Conservation (phyloP, 23 tunicate species). For the Corella eumyota region DNA sequence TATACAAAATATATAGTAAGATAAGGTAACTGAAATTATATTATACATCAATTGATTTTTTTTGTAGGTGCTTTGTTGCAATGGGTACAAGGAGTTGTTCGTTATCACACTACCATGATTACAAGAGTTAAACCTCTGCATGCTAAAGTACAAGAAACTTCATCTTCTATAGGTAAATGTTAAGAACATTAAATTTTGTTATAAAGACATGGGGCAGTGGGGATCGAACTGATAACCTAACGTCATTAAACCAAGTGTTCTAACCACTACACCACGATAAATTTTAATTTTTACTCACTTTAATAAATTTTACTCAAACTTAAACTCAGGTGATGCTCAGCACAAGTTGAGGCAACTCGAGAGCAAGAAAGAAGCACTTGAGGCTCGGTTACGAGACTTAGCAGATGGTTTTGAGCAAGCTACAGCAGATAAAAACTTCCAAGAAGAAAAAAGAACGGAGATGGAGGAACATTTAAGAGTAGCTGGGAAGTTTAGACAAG, state of each 20-base stretch:
- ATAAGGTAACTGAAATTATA: background rate
- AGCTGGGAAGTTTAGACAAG: slow-evolving; percentile 63
- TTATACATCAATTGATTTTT: background rate
- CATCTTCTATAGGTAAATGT: slow-evolving; percentile 65
- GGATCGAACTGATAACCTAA: too few species aligned
- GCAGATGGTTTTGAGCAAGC: slow-evolving; percentile 89
- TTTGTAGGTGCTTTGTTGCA: slow-evolving; percentile 44
- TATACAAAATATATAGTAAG: background rate
- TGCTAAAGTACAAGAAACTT: slow-evolving; percentile 56
- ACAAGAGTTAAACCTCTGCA: slow-evolving; percentile 76
- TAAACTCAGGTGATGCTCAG: slow-evolving; percentile 86
- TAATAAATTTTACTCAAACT: too few species aligned
- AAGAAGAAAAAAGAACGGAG: slow-evolving; percentile 64
- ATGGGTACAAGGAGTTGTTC: slow-evolving; percentile 90
- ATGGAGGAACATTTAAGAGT: slow-evolving; percentile 76
- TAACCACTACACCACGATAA: too few species aligned
- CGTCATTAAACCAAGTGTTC: too few species aligned
- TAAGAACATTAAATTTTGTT: too few species aligned
- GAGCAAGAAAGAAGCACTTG: slow-evolving; percentile 78
- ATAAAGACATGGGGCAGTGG: too few species aligned
- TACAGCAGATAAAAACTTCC: slow-evolving; percentile 81
- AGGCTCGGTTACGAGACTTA: slow-evolving; percentile 73
- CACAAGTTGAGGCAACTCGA: slow-evolving; percentile 77
- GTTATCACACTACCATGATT: slow-evolving; percentile 67
- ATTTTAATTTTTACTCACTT: too few species aligned